Evolutionary conservation across 2,888 invertebrate genomes (phyloP), one percentile per base, ranked within the genome.

Genomic region (Dilophus febrilis): DNA sequence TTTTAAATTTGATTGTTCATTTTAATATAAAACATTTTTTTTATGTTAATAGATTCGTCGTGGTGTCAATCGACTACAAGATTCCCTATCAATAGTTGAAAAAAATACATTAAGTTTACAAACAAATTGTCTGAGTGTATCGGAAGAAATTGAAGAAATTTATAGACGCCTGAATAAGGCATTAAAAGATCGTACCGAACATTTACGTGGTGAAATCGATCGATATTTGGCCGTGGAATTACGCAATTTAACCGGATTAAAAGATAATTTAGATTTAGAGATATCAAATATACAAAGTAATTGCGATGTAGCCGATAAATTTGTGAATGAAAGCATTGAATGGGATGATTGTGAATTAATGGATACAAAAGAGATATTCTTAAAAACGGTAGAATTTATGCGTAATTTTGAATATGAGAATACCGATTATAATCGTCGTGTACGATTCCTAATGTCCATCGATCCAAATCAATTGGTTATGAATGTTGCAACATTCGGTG

Each of bases 221-320:
- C 79, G 84, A 49, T 97, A 94, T 63, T 68, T 88, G 53, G 76
- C 81, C 40, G 82, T 80, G 27, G 97, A 97, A 67, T 68, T 86
- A 53, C 74, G 87, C 51, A 81, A 83, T 53, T 68, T 94, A 45
- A 80, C 80, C 41, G 77, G 83, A 48, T 71, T 94, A 38, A 90
- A 91, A 65, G 90, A 90, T 61, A 92, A 90, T 64, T 68, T 97
- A 51, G 92, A 94, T 59, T 74, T 83, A 58, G 97, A 98, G 66
- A 82, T 94, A 57, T 77, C 81, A 49, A 97, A 95, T 64, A 90
- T 97, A 53, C 77, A 82, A 56, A 91, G 92, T 58, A 97, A 95
- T 64, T 94, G 94, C 66, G 94, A 95, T 61, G 70, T 92, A 55
- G 88, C 90, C 37, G 94, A 95, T 62, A 90, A 90, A 60, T 84